Conservation (phyloP, 2,888 invertebrate genomes). For the Ditula angustiorana region DNA sequence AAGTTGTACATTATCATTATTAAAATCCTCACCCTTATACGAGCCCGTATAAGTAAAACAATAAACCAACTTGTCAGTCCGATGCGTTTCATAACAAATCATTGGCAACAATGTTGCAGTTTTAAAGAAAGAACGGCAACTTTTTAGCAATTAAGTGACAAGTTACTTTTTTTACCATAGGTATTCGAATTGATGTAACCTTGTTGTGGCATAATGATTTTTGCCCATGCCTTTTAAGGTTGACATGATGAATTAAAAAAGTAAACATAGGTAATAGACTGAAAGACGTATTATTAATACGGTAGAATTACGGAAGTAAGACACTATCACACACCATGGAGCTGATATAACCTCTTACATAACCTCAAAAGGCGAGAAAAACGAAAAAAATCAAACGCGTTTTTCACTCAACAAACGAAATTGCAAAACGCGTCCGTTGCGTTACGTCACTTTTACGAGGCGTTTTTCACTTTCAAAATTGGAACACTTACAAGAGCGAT, state of each 20-base stretch:
- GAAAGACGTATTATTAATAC: background rate
- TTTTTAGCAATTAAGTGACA: background rate
- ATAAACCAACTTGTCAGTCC: background rate
- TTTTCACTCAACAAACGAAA: constrained; percentile 25
- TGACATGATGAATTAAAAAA: background rate
- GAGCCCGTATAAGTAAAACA: constrained; percentile 1
- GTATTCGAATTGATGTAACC: background rate
- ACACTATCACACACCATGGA: constrained; percentile 13
- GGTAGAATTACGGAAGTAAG: constrained; percentile 16
- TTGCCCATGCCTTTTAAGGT: background rate
- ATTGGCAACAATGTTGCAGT: background rate
- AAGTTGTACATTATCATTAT: background rate
- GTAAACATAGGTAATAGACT: background rate
- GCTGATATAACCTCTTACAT: constrained; percentile 15
- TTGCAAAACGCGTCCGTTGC: constrained; percentile 32
- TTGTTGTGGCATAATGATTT: constrained; percentile 7
- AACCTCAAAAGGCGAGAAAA: constrained; percentile 12
- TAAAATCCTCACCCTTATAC: background rate
- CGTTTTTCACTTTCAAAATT: constrained; percentile 32
- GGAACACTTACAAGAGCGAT: constrained; percentile 79
- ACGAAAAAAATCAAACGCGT: constrained; percentile 9
- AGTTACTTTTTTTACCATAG: background rate
- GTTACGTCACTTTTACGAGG: constrained; percentile 34
- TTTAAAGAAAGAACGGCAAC: background rate
- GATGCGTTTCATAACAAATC: background rate